A percentile compares a stretch with the other conserved stretches of the same genome.
Evolutionary conservation across 2,888 invertebrate genomes (phyloP).

Genomic region (Mesodorylaimus sp.): DNA sequence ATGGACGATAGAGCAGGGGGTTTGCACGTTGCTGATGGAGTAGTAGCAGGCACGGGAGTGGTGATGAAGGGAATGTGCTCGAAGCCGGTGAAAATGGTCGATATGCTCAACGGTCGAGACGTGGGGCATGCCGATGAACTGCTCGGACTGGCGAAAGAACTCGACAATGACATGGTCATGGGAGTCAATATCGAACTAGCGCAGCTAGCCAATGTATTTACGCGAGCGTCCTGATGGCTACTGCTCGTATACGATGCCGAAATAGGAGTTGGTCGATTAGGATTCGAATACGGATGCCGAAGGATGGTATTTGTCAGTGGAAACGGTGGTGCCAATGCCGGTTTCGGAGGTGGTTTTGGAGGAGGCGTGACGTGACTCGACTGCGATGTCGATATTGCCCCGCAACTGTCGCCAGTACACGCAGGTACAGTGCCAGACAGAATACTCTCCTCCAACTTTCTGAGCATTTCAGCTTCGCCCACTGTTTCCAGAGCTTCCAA

Average conservation of each 20-base stretch:
- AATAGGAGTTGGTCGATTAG: not conserved
- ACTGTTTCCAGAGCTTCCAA: constrained; percentile 28
- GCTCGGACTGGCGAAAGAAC: not conserved
- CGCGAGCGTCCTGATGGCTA: not conserved
- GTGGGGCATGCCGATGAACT: too few species aligned
- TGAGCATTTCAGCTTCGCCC: constrained; percentile 22
- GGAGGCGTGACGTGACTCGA: not conserved
- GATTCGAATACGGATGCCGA: constrained; percentile 7
- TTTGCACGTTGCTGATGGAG: not conserved
- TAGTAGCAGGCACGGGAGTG: not conserved
- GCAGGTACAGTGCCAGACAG: constrained; percentile 14
- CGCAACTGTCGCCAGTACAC: not conserved
- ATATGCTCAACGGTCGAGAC: not conserved
- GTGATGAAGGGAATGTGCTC: constrained; percentile 2
- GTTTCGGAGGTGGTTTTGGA: constrained; percentile 4
- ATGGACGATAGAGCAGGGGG: too few species aligned
- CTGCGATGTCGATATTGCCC: not conserved
- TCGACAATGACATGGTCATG: not conserved
- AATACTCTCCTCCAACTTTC: constrained; percentile 21
- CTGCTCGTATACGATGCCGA: not conserved
- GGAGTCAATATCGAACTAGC: not conserved
- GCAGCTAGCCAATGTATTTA: not conserved
- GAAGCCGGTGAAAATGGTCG: not conserved
- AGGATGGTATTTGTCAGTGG: constrained; percentile 13
- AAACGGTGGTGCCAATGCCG: constrained; percentile 3